Conservation (phyloP, 2,113 vertebrate species). For the Dicrurus megarhynchus region DNA sequence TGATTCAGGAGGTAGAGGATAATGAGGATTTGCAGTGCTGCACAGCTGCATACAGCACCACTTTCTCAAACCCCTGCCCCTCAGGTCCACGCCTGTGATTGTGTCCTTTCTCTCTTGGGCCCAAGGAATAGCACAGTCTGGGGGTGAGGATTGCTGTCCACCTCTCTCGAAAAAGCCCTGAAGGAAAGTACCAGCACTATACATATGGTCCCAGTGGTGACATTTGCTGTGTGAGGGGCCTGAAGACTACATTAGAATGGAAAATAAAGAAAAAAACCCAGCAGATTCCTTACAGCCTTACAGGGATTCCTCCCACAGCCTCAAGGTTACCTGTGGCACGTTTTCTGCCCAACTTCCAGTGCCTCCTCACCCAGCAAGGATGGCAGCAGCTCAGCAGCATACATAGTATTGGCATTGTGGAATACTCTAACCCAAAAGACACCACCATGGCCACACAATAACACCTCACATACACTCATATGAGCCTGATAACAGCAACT, state of each 20-base stretch:
- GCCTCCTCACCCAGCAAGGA: background rate
- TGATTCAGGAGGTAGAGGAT: background rate
- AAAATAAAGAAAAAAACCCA: background rate
- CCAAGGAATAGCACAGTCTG: background rate
- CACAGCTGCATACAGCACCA: background rate
- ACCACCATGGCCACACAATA: background rate
- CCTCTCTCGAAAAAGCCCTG: background rate
- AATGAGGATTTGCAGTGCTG: background rate
- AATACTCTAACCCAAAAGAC: background rate
- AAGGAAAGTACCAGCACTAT: background rate
- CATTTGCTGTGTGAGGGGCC: background rate
- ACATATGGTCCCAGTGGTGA: background rate
- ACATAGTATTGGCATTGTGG: no score
- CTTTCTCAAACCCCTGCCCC: background rate
- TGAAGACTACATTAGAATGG: background rate
- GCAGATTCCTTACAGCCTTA: background rate
- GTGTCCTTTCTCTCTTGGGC: background rate
- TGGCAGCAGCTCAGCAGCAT: background rate
- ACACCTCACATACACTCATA: accelerated
- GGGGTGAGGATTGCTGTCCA: background rate
- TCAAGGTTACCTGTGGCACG: accelerated
- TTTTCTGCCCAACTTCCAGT: background rate
- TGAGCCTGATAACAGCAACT: background rate
- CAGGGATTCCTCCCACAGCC: background rate
- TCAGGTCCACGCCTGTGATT: accelerated